Evolutionary conservation across 2,113 vertebrate species (phyloP).

Genomic region (Neotoma lepida): DNA sequence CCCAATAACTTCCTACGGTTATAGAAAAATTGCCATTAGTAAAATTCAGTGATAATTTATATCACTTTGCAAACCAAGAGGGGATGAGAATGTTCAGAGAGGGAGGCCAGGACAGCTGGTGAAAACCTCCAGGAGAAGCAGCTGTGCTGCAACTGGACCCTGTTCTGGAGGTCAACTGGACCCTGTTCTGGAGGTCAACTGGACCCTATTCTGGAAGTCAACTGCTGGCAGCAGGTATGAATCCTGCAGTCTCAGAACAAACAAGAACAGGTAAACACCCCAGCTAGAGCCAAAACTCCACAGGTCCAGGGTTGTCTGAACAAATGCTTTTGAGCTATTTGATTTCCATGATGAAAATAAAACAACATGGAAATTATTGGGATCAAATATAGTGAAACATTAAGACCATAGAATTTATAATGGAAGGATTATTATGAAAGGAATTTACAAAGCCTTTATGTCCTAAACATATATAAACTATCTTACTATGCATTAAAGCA

Average conservation of each 20-base stretch:
- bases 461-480: not conserved
- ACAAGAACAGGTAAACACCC: not conserved
- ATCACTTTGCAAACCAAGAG: not conserved
- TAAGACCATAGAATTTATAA: not conserved
- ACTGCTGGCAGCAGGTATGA: not conserved
- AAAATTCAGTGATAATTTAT: not conserved
- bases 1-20: not conserved
- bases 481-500: not conserved
- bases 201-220: too few relatives aligned
- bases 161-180: not conserved
- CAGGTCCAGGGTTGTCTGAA: not conserved
- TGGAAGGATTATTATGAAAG: not conserved
- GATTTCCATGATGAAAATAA: not conserved
- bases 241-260: not conserved
- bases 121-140: not conserved
- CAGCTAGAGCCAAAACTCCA: not conserved
- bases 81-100: not conserved
- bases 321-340: not conserved
- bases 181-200: too few relatives aligned
- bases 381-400: conserved; percentile 12
- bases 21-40: not conserved
- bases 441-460: not conserved
- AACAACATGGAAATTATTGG: not conserved
- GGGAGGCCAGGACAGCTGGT: not conserved
- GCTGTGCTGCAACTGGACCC: not conserved